Evolutionary conservation across 2,888 invertebrate genomes (phyloP).

Genomic region (Helicoverpa assulta): DNA sequence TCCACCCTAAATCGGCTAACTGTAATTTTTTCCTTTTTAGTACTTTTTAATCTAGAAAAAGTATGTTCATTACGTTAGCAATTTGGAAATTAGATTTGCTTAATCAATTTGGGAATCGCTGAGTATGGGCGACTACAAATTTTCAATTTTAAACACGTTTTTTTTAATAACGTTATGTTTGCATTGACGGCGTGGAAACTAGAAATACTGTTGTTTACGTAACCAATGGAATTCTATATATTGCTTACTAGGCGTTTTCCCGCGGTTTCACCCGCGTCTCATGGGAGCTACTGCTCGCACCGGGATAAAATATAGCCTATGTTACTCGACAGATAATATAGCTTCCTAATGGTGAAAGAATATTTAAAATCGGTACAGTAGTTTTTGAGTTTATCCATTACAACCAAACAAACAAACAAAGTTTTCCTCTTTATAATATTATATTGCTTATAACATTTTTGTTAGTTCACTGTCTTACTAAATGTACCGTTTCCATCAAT

Average conservation of each 20-base stretch:
- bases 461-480: neutral
- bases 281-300: too few relatives aligned
- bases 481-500: neutral
- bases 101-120: constrained; percentile 9
- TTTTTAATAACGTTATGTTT: neutral
- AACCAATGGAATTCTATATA: neutral
- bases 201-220: neutral
- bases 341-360: too few relatives aligned
- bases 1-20: neutral
- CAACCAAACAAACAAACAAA: too few relatives aligned
- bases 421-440: too few relatives aligned
- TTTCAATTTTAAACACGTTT: neutral
- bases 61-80: constrained; percentile 1
- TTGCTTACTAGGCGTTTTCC: too few relatives aligned
- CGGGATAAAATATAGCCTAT: too few relatives aligned
- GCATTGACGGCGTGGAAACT: neutral
- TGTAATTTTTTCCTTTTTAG: neutral
- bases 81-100: constrained; percentile 14
- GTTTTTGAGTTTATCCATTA: too few relatives aligned
- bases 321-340: too few relatives aligned
- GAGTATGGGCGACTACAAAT: neutral
- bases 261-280: too few relatives aligned
- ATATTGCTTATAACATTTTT: neutral
- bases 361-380: too few relatives aligned
- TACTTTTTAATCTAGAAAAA: neutral